phyloP scores from a whole-genome alignment of 2,888 invertebrate species.

The Drosophila anomelani region DNA sequence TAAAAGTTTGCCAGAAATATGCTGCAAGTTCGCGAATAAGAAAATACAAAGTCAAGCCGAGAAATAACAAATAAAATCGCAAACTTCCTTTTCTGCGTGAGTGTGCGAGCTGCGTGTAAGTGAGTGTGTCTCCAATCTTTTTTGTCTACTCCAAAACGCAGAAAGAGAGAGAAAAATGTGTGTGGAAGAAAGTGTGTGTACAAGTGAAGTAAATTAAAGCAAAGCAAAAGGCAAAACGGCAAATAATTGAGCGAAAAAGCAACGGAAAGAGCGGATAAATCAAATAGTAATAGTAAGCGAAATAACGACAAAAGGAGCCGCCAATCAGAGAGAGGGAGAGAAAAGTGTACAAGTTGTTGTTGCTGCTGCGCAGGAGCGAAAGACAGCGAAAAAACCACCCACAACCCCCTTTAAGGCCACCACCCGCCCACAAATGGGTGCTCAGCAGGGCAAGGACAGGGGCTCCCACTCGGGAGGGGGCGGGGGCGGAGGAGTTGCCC shows the following conservation, averaged over 20 bases:
- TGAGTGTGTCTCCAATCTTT: slow-evolving; percentile 52
- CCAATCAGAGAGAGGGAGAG: slow-evolving; percentile 33
- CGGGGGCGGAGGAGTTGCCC: slow-evolving; percentile 71
- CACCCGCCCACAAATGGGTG: slow-evolving; percentile 88
- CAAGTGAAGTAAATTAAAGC: slow-evolving; percentile 45
- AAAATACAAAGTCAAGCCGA: slow-evolving; percentile 6
- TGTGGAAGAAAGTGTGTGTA: slow-evolving; percentile 44
- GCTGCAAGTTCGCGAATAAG: slow-evolving; percentile 35
- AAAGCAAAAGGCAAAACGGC: slow-evolving; percentile 63
- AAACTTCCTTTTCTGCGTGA: slow-evolving; percentile 48
- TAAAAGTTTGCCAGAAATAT: slow-evolving; percentile 43
- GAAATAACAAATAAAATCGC: slow-evolving; percentile 33
- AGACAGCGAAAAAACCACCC: slow-evolving; percentile 38
- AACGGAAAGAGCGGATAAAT: slow-evolving; percentile 45
- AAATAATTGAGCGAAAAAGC: slow-evolving; percentile 38
- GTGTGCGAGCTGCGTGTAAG: slow-evolving; percentile 25
- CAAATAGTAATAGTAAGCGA: slow-evolving; percentile 38
- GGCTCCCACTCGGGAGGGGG: slow-evolving; percentile 85
- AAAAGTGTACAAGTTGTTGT: slow-evolving; percentile 54
- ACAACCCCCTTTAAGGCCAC: slow-evolving; percentile 12
- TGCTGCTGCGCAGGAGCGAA: slow-evolving; percentile 59
- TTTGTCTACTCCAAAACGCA: slow-evolving; percentile 82
- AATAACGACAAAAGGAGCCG: slow-evolving; percentile 39
- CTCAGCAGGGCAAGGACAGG: slow-evolving; percentile 97
- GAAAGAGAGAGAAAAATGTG: slow-evolving; percentile 44